Evolutionary conservation across 92 coral and sea anemone species (phyloP).

Genomic region (Phymanthus crucifer): DNA sequence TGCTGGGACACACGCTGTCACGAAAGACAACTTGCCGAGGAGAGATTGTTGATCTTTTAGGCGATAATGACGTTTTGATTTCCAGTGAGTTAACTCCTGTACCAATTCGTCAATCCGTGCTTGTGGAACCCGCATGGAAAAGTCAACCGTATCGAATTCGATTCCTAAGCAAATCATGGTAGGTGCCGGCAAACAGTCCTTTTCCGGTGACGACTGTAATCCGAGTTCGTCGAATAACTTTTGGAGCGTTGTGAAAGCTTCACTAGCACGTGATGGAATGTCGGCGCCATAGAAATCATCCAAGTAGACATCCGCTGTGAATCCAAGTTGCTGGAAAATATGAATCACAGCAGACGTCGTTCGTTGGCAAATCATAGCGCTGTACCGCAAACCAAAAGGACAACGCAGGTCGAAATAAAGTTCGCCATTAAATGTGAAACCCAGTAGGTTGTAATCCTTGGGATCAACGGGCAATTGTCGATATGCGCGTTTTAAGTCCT

Average conservation of each 20-base stretch:
- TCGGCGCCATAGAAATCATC: constrained; percentile 42
- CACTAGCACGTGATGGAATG: constrained; percentile 4
- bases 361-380: constrained; percentile 21
- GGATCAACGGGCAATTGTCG: neutral
- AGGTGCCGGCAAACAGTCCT: constrained; percentile 8
- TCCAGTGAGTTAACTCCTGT: neutral
- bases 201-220: constrained; percentile 25
- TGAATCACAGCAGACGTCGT: constrained; percentile 17
- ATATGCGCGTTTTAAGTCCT: neutral
- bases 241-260: constrained; percentile 18
- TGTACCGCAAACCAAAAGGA: neutral
- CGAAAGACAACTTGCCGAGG: constrained; percentile 33
- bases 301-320: constrained; percentile 34
- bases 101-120: neutral
- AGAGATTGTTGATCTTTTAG: constrained; percentile 18
- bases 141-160: neutral
- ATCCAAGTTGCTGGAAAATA: neutral
- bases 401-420: constrained; percentile 11
- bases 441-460: constrained; percentile 12
- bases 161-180: constrained; percentile 12
- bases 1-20: constrained; percentile 7
- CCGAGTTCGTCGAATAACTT: constrained; percentile 41
- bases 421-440: neutral
- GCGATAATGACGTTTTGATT: neutral
- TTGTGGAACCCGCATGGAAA: neutral